Evolutionary conservation across 2,113 vertebrate genomes (phyloP).

Genomic region (Clarias magur): DNA sequence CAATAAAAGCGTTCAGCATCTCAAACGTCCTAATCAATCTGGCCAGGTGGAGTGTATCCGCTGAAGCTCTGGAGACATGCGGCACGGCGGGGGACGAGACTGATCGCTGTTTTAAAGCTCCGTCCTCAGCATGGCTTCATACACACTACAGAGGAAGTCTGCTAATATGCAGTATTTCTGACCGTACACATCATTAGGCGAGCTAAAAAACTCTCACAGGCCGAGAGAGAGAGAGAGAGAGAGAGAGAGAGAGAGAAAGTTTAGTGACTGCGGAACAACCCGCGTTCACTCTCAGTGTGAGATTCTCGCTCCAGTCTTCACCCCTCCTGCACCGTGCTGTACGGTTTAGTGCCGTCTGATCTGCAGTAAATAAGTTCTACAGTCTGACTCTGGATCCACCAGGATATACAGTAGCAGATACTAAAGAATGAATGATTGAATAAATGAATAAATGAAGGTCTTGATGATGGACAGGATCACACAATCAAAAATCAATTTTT

Average conservation of each 20-base stretch:
- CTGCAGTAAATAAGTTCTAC: no score
- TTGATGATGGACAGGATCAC: neutral
- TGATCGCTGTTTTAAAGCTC: neutral
- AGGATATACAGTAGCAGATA: neutral
- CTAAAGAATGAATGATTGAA: neutral
- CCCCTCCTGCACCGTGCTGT: neutral
- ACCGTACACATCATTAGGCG: neutral
- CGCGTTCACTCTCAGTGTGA: neutral
- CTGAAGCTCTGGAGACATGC: neutral
- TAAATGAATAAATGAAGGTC: neutral
- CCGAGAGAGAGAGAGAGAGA: neutral
- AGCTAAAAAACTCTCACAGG: neutral
- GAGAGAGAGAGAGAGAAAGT: no score
- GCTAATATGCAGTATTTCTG: neutral
- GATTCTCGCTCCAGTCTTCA: neutral
- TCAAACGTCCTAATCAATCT: neutral
- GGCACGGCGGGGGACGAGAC: neutral
- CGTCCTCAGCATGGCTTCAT: neutral
- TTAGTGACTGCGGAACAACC: no score
- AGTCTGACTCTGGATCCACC: neutral
- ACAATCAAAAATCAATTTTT: no score
- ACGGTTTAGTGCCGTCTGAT: neutral
- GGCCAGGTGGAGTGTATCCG: neutral
- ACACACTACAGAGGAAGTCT: neutral
- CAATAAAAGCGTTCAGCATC: neutral